These are phyloP conservation scores for Asbolus verrucosus DNA, from an alignment of 1,140 invertebrate genomes.

Conservation along the genomic window DNA sequence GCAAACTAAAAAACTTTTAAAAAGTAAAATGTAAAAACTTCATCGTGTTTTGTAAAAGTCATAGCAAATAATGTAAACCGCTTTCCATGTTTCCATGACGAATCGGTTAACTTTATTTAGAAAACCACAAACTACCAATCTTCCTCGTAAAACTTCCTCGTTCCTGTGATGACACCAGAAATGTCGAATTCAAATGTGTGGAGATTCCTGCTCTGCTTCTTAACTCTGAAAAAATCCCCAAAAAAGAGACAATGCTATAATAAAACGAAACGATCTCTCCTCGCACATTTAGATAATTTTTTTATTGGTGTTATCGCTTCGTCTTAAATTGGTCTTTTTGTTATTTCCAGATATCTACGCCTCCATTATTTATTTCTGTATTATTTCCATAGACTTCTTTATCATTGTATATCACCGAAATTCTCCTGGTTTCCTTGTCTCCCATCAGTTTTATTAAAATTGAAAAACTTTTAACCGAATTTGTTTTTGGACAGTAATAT, in stretches of 20 bases:
- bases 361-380: background rate
- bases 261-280: slow-evolving; percentile 1
- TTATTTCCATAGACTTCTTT: slow-evolving; percentile 2
- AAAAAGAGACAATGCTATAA: slow-evolving; percentile 17
- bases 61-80: too few species aligned
- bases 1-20: too few species aligned
- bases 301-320: slow-evolving; percentile 14
- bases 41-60: too few species aligned
- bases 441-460: slow-evolving; percentile 6
- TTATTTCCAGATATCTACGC: background rate
- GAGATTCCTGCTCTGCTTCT: too few species aligned
- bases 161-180: too few species aligned
- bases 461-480: slow-evolving; percentile 7
- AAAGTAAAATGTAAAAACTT: too few species aligned
- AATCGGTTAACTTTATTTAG: too few species aligned
- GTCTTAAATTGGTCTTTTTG: background rate
- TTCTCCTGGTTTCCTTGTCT: background rate
- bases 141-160: too few species aligned
- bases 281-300: slow-evolving; percentile 27
- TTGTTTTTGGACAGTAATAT: background rate
- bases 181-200: too few species aligned
- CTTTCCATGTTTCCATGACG: too few species aligned
- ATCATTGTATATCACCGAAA: background rate
- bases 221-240: background rate
- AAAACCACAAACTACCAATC: too few species aligned